phyloP scores from a whole-genome alignment of 1,140 invertebrate genomes.

The Chymomyza costata region DNA sequence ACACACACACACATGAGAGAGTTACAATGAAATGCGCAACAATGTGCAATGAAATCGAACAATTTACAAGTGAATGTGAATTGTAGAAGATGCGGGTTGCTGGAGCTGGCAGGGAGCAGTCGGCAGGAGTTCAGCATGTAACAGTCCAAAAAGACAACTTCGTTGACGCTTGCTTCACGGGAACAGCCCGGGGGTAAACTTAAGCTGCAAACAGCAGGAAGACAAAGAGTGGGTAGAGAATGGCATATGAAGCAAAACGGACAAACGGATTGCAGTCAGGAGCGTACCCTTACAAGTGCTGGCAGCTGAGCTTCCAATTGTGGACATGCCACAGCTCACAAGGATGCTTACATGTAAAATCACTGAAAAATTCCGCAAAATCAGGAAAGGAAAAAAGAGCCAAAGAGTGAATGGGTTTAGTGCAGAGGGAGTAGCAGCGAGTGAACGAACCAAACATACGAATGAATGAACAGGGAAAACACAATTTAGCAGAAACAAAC shows the following conservation, averaged over 20 bases:
- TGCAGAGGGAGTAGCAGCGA: slow-evolving; percentile 15
- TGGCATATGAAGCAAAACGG: slow-evolving; percentile 4
- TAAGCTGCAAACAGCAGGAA: slow-evolving; percentile 19
- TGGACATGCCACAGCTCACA: slow-evolving; percentile 68
- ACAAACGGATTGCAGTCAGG: no score
- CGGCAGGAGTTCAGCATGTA: slow-evolving; percentile 42
- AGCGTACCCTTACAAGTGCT: slow-evolving; percentile 13
- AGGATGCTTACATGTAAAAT: slow-evolving; percentile 73
- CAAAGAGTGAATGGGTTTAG: slow-evolving; percentile 8
- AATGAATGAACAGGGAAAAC: slow-evolving; percentile 72
- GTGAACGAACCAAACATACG: slow-evolving; percentile 47
- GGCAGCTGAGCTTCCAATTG: slow-evolving; percentile 62
- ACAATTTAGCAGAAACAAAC: slow-evolving; percentile 70
- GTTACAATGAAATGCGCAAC: slow-evolving; percentile 49
- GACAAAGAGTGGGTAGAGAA: slow-evolving; percentile 18
- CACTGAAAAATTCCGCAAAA: slow-evolving; percentile 60
- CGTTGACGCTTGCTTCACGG: slow-evolving; percentile 61
- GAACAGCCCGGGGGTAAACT: slow-evolving; percentile 47
- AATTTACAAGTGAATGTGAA: slow-evolving; percentile 44
- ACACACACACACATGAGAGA: slow-evolving; percentile 12
- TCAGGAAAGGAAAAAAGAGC: slow-evolving; percentile 9
- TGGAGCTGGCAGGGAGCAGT: slow-evolving; percentile 11
- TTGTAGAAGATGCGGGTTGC: slow-evolving; percentile 18
- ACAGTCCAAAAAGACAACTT: slow-evolving; percentile 64
- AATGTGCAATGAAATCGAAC: slow-evolving; percentile 67